phyloP scores from a whole-genome alignment of 2,888 invertebrate species.

The Spodoptera littoralis region DNA sequence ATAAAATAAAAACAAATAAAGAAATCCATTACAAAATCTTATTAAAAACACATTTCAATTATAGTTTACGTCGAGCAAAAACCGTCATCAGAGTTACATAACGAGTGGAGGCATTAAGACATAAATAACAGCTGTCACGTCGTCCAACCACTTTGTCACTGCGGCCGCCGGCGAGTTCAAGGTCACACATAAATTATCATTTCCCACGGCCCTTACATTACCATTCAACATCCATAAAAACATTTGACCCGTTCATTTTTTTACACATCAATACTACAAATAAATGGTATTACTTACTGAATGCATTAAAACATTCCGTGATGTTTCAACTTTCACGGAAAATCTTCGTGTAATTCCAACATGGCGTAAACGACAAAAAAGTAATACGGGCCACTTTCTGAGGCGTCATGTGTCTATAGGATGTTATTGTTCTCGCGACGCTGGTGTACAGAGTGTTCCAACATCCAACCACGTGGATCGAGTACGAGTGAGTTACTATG shows the following conservation, averaged over 20 bases:
- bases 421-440: constrained; percentile 58
- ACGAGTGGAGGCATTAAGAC: constrained; percentile 21
- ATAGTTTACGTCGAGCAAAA: too few species aligned
- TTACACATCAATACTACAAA: constrained; percentile 32
- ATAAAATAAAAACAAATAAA: too few species aligned
- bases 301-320: constrained; percentile 54
- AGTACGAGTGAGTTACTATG: constrained; percentile 25
- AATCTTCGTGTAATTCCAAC: constrained; percentile 54
- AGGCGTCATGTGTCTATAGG: constrained; percentile 52
- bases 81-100: constrained; percentile 9
- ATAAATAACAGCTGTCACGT: constrained; percentile 38
- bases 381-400: constrained; percentile 68
- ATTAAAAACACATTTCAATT: too few species aligned
- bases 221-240: constrained; percentile 34
- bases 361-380: constrained; percentile 52
- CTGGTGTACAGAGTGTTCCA: constrained; percentile 41
- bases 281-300: constrained; percentile 24
- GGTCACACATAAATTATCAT: constrained; percentile 37
- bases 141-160: constrained; percentile 29
- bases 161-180: constrained; percentile 38
- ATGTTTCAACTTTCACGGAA: constrained; percentile 67
- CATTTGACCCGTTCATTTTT: constrained; percentile 36
- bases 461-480: constrained; percentile 29
- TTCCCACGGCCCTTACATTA: constrained; percentile 55
- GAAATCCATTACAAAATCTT: too few species aligned